Conservation (phyloP, 2,113 vertebrate species). For the Aspiorhynchus laticeps region DNA sequence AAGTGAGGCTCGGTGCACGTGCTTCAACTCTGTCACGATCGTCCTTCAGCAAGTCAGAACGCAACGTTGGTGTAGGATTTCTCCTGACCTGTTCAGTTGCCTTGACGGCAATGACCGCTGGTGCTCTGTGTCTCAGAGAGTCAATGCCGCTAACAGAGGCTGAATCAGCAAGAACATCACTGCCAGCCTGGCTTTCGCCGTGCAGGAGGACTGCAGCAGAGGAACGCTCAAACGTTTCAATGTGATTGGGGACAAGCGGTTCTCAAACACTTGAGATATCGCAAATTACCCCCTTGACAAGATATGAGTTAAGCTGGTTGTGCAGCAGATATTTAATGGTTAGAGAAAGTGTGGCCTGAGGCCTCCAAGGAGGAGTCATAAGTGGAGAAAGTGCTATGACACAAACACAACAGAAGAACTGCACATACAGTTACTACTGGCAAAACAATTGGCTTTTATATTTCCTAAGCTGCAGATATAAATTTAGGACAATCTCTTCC, state of each 20-base stretch:
- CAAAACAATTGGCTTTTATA: not conserved
- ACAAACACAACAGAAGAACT: not conserved
- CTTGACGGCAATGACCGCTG: constrained; percentile 33
- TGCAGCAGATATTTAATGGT: not conserved
- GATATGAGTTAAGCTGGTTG: not conserved
- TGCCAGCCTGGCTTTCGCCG: constrained; percentile 23
- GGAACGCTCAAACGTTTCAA: constrained; percentile 18
- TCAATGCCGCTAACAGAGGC: constrained; percentile 52
- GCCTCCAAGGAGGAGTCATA: not conserved
- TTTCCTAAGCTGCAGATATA: not conserved
- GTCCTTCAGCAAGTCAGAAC: constrained; percentile 49
- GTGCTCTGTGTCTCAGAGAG: constrained; percentile 49
- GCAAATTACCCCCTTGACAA: not conserved
- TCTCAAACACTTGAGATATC: constrained; percentile 12
- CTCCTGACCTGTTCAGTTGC: constrained; percentile 51
- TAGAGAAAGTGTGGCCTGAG: not conserved
- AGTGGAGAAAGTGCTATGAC: not conserved
- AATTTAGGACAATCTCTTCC: not conserved
- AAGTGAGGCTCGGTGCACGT: not conserved
- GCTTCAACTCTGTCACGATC: constrained; percentile 2
- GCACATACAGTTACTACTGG: not conserved
- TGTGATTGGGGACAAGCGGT: not conserved
- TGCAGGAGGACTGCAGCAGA: constrained; percentile 43
- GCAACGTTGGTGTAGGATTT: constrained; percentile 51
- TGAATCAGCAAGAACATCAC: constrained; percentile 56